These are phyloP conservation scores for Thymallus thymallus DNA, from an alignment of 2,113 vertebrate species.

Conservation along the genomic window DNA sequence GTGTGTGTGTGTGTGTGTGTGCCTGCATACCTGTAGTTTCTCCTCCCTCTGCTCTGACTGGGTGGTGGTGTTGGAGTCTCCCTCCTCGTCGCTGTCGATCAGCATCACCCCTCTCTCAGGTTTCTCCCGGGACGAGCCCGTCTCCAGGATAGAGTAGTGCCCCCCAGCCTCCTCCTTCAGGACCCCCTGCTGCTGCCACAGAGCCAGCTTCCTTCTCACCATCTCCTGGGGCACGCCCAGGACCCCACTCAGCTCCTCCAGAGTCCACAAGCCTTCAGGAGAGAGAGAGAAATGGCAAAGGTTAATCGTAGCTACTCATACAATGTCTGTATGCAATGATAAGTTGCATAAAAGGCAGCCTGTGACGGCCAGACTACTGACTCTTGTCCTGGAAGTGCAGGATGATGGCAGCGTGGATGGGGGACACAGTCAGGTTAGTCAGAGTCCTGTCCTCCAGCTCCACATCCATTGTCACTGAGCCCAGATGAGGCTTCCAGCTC, in stretches of 20 bases:
- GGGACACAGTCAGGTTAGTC: constrained; percentile 84
- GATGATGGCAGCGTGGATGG: constrained; percentile 91
- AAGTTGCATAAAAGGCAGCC: not conserved
- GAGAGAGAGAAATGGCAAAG: not conserved
- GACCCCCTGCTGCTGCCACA: constrained; percentile 98
- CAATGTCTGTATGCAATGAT: not conserved
- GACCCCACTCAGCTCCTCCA: constrained; percentile 86
- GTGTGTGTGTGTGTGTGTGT: not conserved
- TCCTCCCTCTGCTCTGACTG: constrained; percentile 98
- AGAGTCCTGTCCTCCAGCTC: constrained; percentile 93
- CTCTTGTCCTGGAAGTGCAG: constrained; percentile 94
- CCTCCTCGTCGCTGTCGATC: constrained; percentile 93
- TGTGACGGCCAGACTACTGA: constrained; percentile 39
- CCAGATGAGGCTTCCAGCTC: constrained; percentile 96
- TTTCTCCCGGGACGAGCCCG: constrained; percentile 83
- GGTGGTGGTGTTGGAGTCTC: constrained; percentile 94
- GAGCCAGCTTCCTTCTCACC: constrained; percentile 86
- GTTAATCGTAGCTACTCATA: not conserved
- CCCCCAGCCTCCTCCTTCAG: constrained; percentile 84
- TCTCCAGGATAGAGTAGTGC: constrained; percentile 86
- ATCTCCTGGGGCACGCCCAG: constrained; percentile 85
- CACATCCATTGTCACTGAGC: constrained; percentile 89
- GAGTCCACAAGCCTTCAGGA: constrained; percentile 80
- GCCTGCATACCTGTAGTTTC: constrained; percentile 85
- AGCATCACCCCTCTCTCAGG: constrained; percentile 84